Evolutionary conservation across 2,113 vertebrate species (phyloP), one percentile per base, ranked within the genome.

Genomic region (Oncorhynchus nerka): DNA sequence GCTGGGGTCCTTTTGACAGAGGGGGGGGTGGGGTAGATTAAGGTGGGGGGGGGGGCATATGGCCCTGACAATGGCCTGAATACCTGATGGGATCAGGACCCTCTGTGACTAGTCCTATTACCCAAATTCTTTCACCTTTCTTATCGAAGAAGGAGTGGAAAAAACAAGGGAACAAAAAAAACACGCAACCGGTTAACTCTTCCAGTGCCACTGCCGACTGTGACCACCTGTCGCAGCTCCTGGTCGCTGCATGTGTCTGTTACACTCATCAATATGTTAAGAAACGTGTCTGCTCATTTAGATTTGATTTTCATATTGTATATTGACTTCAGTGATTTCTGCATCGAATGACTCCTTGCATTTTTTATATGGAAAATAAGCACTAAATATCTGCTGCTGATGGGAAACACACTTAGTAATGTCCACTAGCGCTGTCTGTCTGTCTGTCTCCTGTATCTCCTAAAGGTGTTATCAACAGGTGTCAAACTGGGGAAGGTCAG

Each of bases 21-120:
- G 15, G 2, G 15, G 59, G 76, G 90, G 94, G 93, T 93, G 64
- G 19, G 32, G 90, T 80, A 95, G 92, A 95, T 94, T 94, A 94
- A 92, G 92, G 19, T 48, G 20, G 9, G n/a, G 9, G 45, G 78
- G 87, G 93, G 90, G 89, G 92, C 91, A 82, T 92, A 93, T 90
- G 91, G 85, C 32, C 90, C 91, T 94, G 93, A 95, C 95, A 95
- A 95, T 96, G 91, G 94, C 89, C 87, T 87, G 70, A 93, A 93
- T 93, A 94, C 94, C 94, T 94, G 94, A 95, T 93, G 93, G 94
- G 94, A 91, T 93, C 92, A 92, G 86, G 30, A 12, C 67, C 91
- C 70, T 89, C 87, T 80, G 83, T 83, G 82, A 86, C 86, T 82
- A 80, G 80, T 82, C 86, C 80, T 82, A 81, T 87, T 86, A 84